Conservation (phyloP, 92 coral and sea anemone genomes). For the Porites rus region DNA sequence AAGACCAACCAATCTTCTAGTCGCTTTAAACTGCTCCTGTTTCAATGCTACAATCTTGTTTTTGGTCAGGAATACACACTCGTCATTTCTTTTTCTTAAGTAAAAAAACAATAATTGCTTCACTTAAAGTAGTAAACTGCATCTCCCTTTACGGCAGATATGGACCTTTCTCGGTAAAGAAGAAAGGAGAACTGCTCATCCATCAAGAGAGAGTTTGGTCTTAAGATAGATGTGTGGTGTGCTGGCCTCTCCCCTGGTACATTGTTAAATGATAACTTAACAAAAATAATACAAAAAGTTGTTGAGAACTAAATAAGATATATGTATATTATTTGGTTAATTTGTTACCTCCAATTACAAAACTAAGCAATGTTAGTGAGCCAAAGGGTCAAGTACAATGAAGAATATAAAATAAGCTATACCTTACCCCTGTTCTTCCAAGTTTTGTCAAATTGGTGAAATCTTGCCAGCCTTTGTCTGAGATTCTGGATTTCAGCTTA, state of each 20-base stretch:
- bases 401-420: not conserved
- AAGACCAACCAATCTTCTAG: slow-evolving; percentile 12
- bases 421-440: slow-evolving; percentile 9
- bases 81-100: not conserved
- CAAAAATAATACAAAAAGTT: no score
- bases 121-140: not conserved
- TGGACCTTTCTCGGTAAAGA: not conserved
- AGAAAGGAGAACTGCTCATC: no score
- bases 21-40: slow-evolving; percentile 13
- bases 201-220: no score
- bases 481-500: slow-evolving; percentile 4
- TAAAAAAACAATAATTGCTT: not conserved
- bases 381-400: no score
- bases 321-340: no score
- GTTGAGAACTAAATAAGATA: no score
- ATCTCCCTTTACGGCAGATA: not conserved
- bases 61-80: slow-evolving; percentile 9
- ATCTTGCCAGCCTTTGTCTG: slow-evolving; percentile 15
- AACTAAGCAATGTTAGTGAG: no score
- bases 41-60: slow-evolving; percentile 13
- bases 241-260: no score
- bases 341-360: no score
- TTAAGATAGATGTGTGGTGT: no score
- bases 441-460: slow-evolving; percentile 15
- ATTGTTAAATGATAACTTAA: no score